phyloP scores from a whole-genome alignment of 2,888 invertebrate species.

The Drosophila helvetica region DNA sequence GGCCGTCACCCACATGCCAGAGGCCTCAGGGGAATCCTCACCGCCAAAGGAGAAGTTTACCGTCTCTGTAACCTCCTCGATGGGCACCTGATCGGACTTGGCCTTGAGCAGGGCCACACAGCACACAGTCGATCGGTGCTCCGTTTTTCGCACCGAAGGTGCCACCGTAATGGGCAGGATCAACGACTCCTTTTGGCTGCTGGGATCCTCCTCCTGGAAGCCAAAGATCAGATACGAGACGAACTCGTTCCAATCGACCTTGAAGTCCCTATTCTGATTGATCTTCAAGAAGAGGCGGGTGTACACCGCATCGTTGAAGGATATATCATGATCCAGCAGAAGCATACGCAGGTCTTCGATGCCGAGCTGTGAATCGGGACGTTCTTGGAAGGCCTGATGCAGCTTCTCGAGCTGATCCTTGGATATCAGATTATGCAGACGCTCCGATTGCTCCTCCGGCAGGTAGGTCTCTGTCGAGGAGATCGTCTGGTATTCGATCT shows the following conservation, averaged over 20 bases:
- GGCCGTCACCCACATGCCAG: slow-evolving; percentile 89
- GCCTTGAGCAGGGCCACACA: slow-evolving; percentile 84
- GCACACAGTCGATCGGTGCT: slow-evolving; percentile 89
- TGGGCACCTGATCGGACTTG: slow-evolving; percentile 60
- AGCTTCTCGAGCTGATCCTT: slow-evolving; percentile 76
- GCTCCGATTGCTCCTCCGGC: slow-evolving; percentile 67
- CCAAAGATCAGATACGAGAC: slow-evolving; percentile 90
- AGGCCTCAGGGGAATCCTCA: slow-evolving; percentile 83
- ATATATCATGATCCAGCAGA: slow-evolving; percentile 67
- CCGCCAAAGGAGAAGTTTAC: slow-evolving; percentile 54
- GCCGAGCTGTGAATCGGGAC: slow-evolving; percentile 63
- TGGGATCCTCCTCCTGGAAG: slow-evolving; percentile 88
- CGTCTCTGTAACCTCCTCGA: slow-evolving; percentile 54
- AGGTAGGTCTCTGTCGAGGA: slow-evolving; percentile 61
- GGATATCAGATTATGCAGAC: slow-evolving; percentile 80
- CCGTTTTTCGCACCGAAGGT: slow-evolving; percentile 87
- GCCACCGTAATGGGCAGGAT: slow-evolving; percentile 87
- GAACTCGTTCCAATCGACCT: slow-evolving; percentile 90
- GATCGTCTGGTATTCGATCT: slow-evolving; percentile 71
- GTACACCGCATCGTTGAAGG: slow-evolving; percentile 85
- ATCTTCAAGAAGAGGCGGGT: slow-evolving; percentile 87
- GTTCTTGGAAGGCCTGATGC: slow-evolving; percentile 57
- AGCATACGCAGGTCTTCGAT: slow-evolving; percentile 69
- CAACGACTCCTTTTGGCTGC: slow-evolving; percentile 86
- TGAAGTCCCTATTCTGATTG: slow-evolving; percentile 86